Percentiles rank a stretch among this genome's conserved stretches.
phyloP scores from a whole-genome alignment of 2,797 vertebrate species.

The Mormyrus proboscirostris region DNA sequence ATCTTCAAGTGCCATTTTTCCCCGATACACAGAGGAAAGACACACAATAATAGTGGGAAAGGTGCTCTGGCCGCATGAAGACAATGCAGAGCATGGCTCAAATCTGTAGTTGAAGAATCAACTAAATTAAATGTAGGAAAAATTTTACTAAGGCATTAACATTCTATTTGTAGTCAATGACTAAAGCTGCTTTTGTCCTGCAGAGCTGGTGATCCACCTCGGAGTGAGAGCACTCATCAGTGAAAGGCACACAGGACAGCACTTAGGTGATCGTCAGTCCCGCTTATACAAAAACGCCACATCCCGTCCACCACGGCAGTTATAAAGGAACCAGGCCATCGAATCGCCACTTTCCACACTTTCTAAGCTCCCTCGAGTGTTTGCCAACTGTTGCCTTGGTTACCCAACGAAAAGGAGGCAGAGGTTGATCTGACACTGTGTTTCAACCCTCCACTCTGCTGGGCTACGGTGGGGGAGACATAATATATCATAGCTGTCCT shows the following conservation, averaged over 20 bases:
- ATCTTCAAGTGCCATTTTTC: neutral
- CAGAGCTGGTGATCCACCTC: neutral
- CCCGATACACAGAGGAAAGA: neutral
- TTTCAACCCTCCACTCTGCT: neutral
- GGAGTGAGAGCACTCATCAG: neutral
- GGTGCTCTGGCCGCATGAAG: neutral
- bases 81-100: neutral
- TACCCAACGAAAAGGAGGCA: neutral
- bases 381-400: slow-evolving; percentile 22
- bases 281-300: neutral
- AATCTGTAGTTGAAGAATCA: neutral
- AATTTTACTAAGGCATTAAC: neutral
- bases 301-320: neutral
- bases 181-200: neutral
- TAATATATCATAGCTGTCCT: neutral
- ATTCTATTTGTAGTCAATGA: neutral
- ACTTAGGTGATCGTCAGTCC: neutral
- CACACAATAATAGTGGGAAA: neutral
- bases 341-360: neutral
- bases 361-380: neutral
- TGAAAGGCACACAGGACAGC: neutral
- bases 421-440: neutral
- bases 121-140: neutral
- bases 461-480: neutral
- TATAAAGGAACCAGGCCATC: neutral